Base-by-base conservation (phyloP, 2,888 invertebrate genomes). In the Acholoe squamosa region DNA sequence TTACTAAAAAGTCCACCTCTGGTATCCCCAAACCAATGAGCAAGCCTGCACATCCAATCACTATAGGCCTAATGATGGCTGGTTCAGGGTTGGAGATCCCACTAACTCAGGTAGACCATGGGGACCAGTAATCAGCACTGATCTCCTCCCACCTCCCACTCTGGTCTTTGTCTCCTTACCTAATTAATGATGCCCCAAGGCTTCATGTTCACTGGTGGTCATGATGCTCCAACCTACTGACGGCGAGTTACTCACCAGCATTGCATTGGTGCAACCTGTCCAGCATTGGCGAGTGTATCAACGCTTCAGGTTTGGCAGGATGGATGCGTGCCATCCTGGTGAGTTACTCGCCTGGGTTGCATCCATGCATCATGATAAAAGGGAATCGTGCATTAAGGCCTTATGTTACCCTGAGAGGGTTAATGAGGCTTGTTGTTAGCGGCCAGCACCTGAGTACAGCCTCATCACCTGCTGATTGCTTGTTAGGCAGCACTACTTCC, bases 391-490 rank as follows among this genome's bases (percentile, higher is more conserved):
- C 43, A 43, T 3, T 43, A 43, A 43, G 10, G 10, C 43, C 3
- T 10, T 43, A 3, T 43, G 43, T 10, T 43, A 10, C 43, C 43
- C 43, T 43, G 43, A 43, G 10, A 43, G 43, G 43, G 43, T 43
- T 43, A 43, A 34, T 77, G 43, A 71, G 71, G 43, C 51, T 51
- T 22, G 84, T 84, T 5, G 84, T 84, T 51, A 84, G 84, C n/a
- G 84, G 16, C 88, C 31, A 56, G 3, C 31, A 52, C 16, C 54
- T 43, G n/a, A 19, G 54, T 56, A 19, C 88, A 52, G 22, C 7
- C 54, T 52, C 88, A 88, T 88, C 54, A 54, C 25, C 52, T 56
- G 31, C 88, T 88, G 54, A 88, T 84, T 84, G 84, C 84, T 84
- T 43, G 56, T 54, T 88, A 88, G 52, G n/a, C 14, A 10, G 25